A percentile compares a stretch with the other conserved stretches of the same genome.
These are phyloP conservation scores for Volucella bombylans DNA, from an alignment of 2,888 invertebrate genomes.

Conservation along the genomic window DNA sequence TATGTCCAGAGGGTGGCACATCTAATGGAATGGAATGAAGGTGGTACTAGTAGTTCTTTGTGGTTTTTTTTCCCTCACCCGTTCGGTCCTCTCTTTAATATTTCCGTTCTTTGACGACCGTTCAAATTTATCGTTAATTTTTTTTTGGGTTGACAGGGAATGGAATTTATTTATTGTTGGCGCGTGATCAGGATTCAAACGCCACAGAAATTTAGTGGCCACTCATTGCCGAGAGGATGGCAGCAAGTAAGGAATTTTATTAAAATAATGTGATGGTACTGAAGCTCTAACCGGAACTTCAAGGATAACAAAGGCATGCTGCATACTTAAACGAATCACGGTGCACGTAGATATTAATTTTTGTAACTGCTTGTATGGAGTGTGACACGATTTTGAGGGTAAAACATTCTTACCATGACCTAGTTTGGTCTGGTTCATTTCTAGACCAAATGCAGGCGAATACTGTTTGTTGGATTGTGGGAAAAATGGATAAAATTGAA, in stretches of 20 bases:
- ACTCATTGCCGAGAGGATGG: background rate
- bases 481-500: no score
- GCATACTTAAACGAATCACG: slow-evolving; percentile 61
- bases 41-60: slow-evolving; percentile 36
- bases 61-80: slow-evolving; percentile 19
- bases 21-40: background rate
- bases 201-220: slow-evolving; percentile 38
- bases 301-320: background rate
- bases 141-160: slow-evolving; percentile 61
- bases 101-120: slow-evolving; percentile 24
- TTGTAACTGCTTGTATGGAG: slow-evolving; percentile 19
- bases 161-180: slow-evolving; percentile 73
- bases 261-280: slow-evolving; percentile 52
- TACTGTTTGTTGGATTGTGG: no score
- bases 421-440: slow-evolving; percentile 1
- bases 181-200: slow-evolving; percentile 72
- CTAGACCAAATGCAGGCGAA: no score
- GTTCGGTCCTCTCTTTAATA: slow-evolving; percentile 5
- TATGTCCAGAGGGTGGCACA: background rate
- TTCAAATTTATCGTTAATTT: slow-evolving; percentile 66
- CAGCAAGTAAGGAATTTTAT: slow-evolving; percentile 52
- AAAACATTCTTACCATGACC: slow-evolving; percentile 4
- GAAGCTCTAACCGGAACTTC: background rate
- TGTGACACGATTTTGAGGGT: slow-evolving; percentile 26
- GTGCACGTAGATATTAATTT: slow-evolving; percentile 60